phyloP scores from a whole-genome alignment of 2,797 vertebrate species.

The Antrozous pallidus region DNA sequence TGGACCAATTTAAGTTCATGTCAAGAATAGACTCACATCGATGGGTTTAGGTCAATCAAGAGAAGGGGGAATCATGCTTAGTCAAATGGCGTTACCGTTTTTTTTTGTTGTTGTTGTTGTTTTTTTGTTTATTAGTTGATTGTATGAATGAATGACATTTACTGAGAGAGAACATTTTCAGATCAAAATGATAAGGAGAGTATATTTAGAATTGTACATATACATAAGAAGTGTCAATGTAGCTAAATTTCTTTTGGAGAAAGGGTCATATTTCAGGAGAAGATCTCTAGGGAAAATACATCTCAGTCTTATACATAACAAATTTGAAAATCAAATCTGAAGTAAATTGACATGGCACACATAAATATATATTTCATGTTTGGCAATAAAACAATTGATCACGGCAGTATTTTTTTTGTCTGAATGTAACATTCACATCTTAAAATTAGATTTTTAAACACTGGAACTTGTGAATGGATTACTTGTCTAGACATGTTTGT shows the following conservation, averaged over 20 bases:
- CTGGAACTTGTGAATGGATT: background rate
- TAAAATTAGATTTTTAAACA: constrained; percentile 4
- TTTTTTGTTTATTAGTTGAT: background rate
- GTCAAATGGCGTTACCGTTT: too few relatives aligned
- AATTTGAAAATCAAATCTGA: background rate
- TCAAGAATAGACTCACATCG: background rate
- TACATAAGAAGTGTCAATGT: background rate
- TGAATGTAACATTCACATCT: background rate
- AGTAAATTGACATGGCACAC: background rate
- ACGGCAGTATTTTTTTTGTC: background rate
- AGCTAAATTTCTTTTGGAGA: background rate
- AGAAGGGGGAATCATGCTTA: background rate
- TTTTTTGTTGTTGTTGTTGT: too few relatives aligned
- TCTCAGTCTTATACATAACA: background rate
- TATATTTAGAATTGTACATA: background rate
- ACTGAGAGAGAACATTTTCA: constrained; percentile 12
- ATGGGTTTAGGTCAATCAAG: background rate
- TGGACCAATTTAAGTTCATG: background rate
- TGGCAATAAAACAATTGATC: background rate
- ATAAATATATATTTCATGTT: background rate
- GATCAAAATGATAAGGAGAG: background rate
- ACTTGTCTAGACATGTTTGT: background rate
- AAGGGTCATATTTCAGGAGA: background rate
- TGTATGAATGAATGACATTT: background rate
- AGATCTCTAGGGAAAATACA: background rate